These are phyloP conservation scores for Melanocharis versteri DNA, from an alignment of 2,113 vertebrate genomes.

Conservation along the genomic window DNA sequence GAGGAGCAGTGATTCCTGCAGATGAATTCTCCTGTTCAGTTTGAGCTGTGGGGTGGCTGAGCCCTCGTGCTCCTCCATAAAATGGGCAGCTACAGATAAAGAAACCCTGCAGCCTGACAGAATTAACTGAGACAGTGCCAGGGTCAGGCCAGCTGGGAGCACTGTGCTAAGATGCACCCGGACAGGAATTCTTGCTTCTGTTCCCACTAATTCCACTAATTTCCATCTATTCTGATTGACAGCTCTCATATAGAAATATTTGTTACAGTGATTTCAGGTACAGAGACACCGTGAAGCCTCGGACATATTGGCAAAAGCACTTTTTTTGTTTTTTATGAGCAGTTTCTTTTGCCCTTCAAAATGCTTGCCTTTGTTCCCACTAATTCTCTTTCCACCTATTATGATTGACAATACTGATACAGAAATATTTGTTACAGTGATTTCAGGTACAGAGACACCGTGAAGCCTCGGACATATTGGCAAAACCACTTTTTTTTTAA, in stretches of 20 bases:
- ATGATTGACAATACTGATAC: rapidly evolving
- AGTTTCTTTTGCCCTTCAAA: background rate
- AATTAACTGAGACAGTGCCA: background rate
- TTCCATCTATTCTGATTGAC: rapidly evolving
- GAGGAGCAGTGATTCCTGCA: background rate
- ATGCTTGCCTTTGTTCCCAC: background rate
- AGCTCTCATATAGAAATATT: too few relatives aligned
- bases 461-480: background rate
- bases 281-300: background rate
- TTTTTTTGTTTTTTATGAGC: background rate
- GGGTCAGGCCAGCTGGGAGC: background rate
- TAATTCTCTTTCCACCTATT: background rate
- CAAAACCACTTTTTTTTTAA: background rate
- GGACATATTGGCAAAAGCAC: background rate
- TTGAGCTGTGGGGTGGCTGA: background rate
- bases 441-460: background rate
- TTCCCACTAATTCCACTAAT: background rate
- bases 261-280: background rate
- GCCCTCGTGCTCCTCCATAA: rapidly evolving
- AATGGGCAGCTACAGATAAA: background rate
- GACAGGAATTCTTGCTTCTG: background rate
- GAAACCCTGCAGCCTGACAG: background rate
- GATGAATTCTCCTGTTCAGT: background rate
- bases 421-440: background rate
- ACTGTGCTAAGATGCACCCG: background rate